Percentiles rank a stretch among this genome's conserved stretches.
phyloP scores from a whole-genome alignment of 2,113 vertebrate genomes.

The Lampris incognitus region DNA sequence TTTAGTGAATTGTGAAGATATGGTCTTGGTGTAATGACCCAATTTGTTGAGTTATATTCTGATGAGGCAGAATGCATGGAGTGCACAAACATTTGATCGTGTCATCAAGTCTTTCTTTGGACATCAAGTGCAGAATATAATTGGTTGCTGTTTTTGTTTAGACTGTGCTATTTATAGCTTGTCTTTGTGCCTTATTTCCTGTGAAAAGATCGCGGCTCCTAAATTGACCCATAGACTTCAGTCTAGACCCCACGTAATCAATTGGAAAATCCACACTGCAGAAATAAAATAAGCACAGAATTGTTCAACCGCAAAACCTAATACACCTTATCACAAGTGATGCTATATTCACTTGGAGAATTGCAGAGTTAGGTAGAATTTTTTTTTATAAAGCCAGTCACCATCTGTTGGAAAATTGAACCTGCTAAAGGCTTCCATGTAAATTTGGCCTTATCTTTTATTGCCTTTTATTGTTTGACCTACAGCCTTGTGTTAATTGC shows the following conservation, averaged over 20 bases:
- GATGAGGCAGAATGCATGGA: not conserved
- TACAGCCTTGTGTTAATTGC: not conserved
- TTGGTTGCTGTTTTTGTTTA: slow-evolving; percentile 54
- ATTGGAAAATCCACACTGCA: slow-evolving; percentile 20
- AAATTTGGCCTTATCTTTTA: slow-evolving; percentile 33
- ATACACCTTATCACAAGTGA: not conserved
- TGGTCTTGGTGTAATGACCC: not conserved
- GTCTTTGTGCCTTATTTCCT: slow-evolving; percentile 71
- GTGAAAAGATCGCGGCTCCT: slow-evolving; percentile 13
- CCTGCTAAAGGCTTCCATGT: not conserved
- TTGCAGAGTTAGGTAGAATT: slow-evolving; percentile 16
- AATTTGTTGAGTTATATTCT: not conserved
- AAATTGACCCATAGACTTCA: slow-evolving; percentile 42
- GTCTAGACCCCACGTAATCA: slow-evolving; percentile 49
- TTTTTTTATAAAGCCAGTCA: slow-evolving; percentile 4
- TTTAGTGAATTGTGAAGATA: not conserved
- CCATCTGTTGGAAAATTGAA: not conserved
- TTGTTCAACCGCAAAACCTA: slow-evolving; percentile 11
- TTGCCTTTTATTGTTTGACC: not conserved
- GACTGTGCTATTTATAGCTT: slow-evolving; percentile 57
- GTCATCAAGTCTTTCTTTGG: not conserved
- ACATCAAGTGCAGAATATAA: slow-evolving; percentile 1
- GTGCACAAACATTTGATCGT: slow-evolving; percentile 2
- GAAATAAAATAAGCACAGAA: not conserved
- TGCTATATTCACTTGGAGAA: not conserved